These are phyloP conservation scores for Notodromas monacha DNA, from an alignment of 2,888 invertebrate species.

Conservation along the genomic window DNA sequence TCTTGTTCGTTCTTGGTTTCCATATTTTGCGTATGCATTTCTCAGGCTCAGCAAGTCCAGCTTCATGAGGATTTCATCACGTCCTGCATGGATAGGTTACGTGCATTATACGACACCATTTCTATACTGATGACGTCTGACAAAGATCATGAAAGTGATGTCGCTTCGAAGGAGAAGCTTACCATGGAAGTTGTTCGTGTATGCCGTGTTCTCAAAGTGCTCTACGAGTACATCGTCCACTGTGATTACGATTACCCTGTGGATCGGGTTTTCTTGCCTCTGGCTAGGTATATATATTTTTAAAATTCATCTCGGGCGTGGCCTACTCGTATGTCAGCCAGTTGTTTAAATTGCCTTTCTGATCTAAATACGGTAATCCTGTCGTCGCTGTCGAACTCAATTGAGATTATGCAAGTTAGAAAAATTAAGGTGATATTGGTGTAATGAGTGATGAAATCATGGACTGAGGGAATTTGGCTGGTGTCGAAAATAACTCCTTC, in stretches of 20 bases:
- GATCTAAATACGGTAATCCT: no score
- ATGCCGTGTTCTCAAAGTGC: slow-evolving; percentile 67
- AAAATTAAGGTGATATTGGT: no score
- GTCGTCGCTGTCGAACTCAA: no score
- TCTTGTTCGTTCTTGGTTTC: no score
- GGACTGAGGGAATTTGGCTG: no score
- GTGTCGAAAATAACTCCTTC: no score
- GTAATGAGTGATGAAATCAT: no score
- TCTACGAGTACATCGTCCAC: slow-evolving; percentile 77
- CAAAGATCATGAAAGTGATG: slow-evolving; percentile 14
- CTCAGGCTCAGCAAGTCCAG: slow-evolving; percentile 22
- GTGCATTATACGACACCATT: slow-evolving; percentile 52
- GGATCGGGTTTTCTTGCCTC: slow-evolving; percentile 56
- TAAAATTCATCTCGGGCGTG: no score
- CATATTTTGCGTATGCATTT: no score
- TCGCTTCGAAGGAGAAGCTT: slow-evolving; percentile 8
- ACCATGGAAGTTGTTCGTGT: slow-evolving; percentile 40
- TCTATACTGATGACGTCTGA: slow-evolving; percentile 25
- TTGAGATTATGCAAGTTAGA: no score
- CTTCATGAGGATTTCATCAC: slow-evolving; percentile 74
- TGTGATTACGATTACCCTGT: slow-evolving; percentile 22
- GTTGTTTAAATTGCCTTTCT: no score
- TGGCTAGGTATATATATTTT: slow-evolving; percentile 30
- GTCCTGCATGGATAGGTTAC: slow-evolving; percentile 61
- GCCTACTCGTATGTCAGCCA: no score